phyloP scores from a whole-genome alignment of 2,113 vertebrate genomes.

The Larimichthys polyactis region DNA sequence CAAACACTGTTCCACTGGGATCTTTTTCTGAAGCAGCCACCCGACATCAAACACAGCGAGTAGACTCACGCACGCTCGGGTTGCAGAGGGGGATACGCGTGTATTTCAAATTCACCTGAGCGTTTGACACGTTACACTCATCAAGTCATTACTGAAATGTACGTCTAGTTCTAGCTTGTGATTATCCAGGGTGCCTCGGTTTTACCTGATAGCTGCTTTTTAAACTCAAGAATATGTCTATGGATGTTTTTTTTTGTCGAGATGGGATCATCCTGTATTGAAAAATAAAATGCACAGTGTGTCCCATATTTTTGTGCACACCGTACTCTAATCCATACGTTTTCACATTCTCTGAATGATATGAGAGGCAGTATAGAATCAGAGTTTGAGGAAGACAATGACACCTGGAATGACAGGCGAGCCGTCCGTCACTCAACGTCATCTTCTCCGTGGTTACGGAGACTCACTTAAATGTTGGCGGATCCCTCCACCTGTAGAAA shows the following conservation, averaged over 20 bases:
- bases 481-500: too few relatives aligned
- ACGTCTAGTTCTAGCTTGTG: not conserved
- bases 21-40: constrained; percentile 69
- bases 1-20: constrained; percentile 80
- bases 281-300: too few relatives aligned
- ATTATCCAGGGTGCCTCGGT: constrained; percentile 3
- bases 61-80: constrained; percentile 40
- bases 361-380: too few relatives aligned
- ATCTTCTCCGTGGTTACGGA: too few relatives aligned
- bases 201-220: not conserved
- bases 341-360: not conserved
- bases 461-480: too few relatives aligned
- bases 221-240: not conserved
- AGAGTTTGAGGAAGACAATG: too few relatives aligned
- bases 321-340: too few relatives aligned
- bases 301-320: too few relatives aligned
- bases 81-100: constrained; percentile 36
- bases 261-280: too few relatives aligned
- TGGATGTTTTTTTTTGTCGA: too few relatives aligned
- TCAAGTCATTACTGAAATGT: constrained; percentile 36
- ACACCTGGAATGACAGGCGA: too few relatives aligned
- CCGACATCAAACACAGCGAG: constrained; percentile 76
- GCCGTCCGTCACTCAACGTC: too few relatives aligned
- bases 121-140: constrained; percentile 39
- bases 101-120: constrained; percentile 44